Evolutionary conservation across 2,888 invertebrate genomes (phyloP).

Genomic region (Agelastica alni): DNA sequence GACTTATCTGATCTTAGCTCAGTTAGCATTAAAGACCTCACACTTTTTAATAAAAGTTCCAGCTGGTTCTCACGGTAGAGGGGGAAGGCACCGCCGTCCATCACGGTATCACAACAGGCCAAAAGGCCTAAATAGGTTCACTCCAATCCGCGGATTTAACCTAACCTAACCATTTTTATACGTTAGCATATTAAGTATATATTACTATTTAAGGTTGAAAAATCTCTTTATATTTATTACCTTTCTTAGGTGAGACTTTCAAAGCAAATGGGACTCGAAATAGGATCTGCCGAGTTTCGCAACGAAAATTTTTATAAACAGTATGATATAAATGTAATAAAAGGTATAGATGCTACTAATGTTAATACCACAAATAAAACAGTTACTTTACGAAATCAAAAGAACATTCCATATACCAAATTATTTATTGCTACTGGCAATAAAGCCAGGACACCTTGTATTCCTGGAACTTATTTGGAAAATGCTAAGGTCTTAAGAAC

Average conservation of each 20-base stretch:
- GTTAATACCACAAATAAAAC: conserved; percentile 67
- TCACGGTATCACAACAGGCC: no score
- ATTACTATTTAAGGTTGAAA: no score
- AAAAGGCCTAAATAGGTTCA: no score
- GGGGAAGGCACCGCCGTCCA: no score
- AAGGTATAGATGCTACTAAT: conserved; percentile 68
- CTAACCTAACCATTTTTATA: no score
- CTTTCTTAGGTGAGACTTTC: conserved; percentile 75
- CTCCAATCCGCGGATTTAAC: no score
- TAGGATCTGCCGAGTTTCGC: conserved; percentile 72
- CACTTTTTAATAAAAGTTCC: no score
- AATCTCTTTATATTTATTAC: no score
- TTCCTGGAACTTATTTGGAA: conserved; percentile 64
- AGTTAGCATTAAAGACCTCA: no score
- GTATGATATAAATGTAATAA: conserved; percentile 73
- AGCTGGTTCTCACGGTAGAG: no score
- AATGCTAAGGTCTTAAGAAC: conserved; percentile 77
- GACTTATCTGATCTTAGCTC: no score
- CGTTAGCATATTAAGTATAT: no score
- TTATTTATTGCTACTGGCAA: conserved; percentile 15
- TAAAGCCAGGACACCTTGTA: conserved; percentile 63
- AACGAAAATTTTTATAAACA: conserved; percentile 74
- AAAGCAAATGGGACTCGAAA: conserved; percentile 73
- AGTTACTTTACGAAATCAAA: conserved; percentile 62
- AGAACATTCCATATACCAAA: conserved; percentile 2